Base-by-base conservation (phyloP, 2,888 invertebrate genomes). In the Ennomos quercinarius region DNA sequence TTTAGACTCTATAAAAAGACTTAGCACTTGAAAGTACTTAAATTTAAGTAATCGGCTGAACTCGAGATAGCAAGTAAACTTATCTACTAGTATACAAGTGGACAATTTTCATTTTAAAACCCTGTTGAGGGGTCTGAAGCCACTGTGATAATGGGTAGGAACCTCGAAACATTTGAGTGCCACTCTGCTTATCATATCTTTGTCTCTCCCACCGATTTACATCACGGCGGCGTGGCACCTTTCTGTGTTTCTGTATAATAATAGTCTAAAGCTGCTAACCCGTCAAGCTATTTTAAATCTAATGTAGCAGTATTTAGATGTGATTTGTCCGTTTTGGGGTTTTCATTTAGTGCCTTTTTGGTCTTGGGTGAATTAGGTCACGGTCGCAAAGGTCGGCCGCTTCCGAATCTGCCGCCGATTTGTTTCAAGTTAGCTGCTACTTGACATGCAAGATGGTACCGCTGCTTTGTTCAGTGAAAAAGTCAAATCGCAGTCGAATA, bases 121-220 rank as follows among this genome's bases (percentile, higher is more conserved):
- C 38, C 5, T 36, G 39, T 35, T 35, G 38, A 39, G 27, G 47
- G 38, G 13, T 36, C 58, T 39, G 39, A 58, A 39, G 40, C 53
- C 43, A 43, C 43, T 11, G 27, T 34, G 48, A 44, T 59, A 59
- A 53, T 17, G 36, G 44, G 44, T 36, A 36, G 40, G 36, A 50
- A 13, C 41, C 48, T 49, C 53, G 50, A 54, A 59, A 59, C 50
- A 34, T 50, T 50, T 54, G 50, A 59, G 54, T 59, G 58, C 55
- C 48, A 61, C 61, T 64, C 57, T 38, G 48, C 45, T 61, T 59
- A 57, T 59, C 54, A 66, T 61, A 66, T 57, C 66, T 63, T 57
- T 63, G 54, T 57, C 50, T 60, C 52, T 55, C 57, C 52, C 42
- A 37, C 52, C 36, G 46, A 59, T 66, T 58, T 61, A 59, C 54